These are phyloP conservation scores for Anableps anableps DNA, from an alignment of 2,797 vertebrate genomes.

Conservation along the genomic window DNA sequence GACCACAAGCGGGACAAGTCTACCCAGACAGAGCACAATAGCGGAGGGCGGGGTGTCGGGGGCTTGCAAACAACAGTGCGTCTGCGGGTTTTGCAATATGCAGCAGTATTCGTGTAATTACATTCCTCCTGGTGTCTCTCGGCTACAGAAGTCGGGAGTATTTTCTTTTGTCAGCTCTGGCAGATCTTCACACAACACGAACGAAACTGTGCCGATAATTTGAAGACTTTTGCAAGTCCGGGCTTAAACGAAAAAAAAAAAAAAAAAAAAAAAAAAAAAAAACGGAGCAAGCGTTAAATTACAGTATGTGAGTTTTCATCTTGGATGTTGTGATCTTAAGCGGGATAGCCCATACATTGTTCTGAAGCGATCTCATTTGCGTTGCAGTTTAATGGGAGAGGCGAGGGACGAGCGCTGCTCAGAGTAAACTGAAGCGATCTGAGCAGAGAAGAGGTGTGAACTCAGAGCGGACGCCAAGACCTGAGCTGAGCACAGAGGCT, in stretches of 20 bases:
- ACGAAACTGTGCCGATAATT: slow-evolving; percentile 36
- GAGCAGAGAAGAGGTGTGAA: slow-evolving; percentile 38
- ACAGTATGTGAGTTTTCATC: slow-evolving; percentile 35
- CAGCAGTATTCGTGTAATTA: slow-evolving; percentile 63
- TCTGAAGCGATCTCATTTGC: slow-evolving; percentile 58
- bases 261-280: neutral
- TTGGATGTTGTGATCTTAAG: slow-evolving; percentile 35
- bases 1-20: slow-evolving; percentile 69
- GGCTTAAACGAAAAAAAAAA: slow-evolving; percentile 16
- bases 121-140: slow-evolving; percentile 63
- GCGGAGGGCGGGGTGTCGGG: slow-evolving; percentile 9
- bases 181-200: slow-evolving; percentile 35
- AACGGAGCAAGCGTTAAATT: slow-evolving; percentile 14
- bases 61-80: slow-evolving; percentile 42
- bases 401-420: slow-evolving; percentile 49
- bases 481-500: slow-evolving; percentile 59
- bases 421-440: slow-evolving; percentile 46
- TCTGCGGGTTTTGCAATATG: slow-evolving; percentile 60
- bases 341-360: slow-evolving; percentile 1
- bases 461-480: slow-evolving; percentile 47
- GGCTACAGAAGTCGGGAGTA: slow-evolving; percentile 49
- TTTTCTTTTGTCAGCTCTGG: slow-evolving; percentile 39
- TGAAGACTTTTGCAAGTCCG: slow-evolving; percentile 35
- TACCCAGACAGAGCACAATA: slow-evolving; percentile 53
- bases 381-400: slow-evolving; percentile 65